These are phyloP conservation scores for Enteromius viviparus DNA, from an alignment of 2,797 vertebrate genomes.

Conservation along the genomic window DNA sequence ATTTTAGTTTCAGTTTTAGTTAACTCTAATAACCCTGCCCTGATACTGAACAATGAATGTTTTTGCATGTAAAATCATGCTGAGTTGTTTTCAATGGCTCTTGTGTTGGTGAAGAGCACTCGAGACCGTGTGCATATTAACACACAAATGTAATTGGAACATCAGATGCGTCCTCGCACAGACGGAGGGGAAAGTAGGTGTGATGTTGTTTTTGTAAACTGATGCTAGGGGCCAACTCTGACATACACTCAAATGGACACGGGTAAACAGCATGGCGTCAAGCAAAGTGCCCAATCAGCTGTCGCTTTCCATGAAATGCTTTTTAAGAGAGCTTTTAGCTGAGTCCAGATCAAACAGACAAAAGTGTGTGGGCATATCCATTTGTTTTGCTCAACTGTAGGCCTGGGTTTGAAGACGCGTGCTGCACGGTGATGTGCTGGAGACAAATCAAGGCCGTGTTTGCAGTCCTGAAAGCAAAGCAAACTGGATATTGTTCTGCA, in stretches of 20 bases:
- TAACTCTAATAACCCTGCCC: slow-evolving; percentile 44
- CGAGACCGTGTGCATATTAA: slow-evolving; percentile 71
- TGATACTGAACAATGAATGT: slow-evolving; percentile 61
- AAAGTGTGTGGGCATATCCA: slow-evolving; percentile 39
- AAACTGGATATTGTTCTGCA: background rate
- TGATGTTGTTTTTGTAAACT: slow-evolving; percentile 73
- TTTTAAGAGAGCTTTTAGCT: slow-evolving; percentile 25
- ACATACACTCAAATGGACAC: slow-evolving; percentile 78
- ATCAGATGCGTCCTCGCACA: slow-evolving; percentile 71
- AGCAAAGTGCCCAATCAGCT: slow-evolving; percentile 66
- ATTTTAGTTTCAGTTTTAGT: slow-evolving; percentile 18
- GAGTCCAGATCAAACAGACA: slow-evolving; percentile 31
- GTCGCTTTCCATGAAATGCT: slow-evolving; percentile 61
- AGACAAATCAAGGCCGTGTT: slow-evolving; percentile 27
- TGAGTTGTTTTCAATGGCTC: slow-evolving; percentile 71
- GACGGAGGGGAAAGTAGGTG: slow-evolving; percentile 70
- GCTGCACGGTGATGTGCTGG: background rate
- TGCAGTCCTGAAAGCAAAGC: background rate
- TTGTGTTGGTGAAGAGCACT: slow-evolving; percentile 73
- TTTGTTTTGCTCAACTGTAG: slow-evolving; percentile 32
- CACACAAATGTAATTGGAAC: slow-evolving; percentile 73
- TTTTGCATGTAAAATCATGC: slow-evolving; percentile 68
- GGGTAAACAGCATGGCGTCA: slow-evolving; percentile 77
- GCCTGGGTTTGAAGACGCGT: slow-evolving; percentile 20
- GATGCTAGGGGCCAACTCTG: slow-evolving; percentile 64